Evolutionary conservation across 1,140 invertebrate genomes (phyloP), one percentile per base, ranked within the genome.

Genomic region (Rhyzopertha dominica): DNA sequence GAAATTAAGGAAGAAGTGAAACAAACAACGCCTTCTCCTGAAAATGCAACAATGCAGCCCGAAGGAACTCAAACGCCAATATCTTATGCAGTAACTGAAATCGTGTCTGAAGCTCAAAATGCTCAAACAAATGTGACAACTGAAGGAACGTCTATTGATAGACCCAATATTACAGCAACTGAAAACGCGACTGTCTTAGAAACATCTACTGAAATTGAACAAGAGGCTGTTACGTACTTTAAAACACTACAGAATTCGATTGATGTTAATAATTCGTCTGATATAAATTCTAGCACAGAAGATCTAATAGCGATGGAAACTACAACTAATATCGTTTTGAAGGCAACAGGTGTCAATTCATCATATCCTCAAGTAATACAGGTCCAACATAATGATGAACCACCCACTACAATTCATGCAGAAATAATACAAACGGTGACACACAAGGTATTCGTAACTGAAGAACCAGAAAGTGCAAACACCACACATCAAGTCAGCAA

Each of bases 231-330:
- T 31, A 12, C 5, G 13, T 35, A 34, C 13, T 10, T 24, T 5
- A 20, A 46, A 23, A 5, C 46, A 43, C 17, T 43, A 53, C 34
- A 31, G 29, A 45, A 51, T 39, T 18, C 36, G 14, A 32, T 28
- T 14, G 24, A 25, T 5, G 13, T 13, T 17, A 10, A 14, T 5
- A 53, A 53, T 26, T 28, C 41, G 14, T 49, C 53, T 31, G 56
- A 54, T 25, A 26, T 48, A 2, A 50, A 32, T 36, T 54, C 51
- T 12, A 62, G 58, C 32, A 62, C 58, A 12, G 61, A 65, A 51
- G 63, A 66, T 39, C 48, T 65, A 24, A 54, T 66, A 16, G 59
- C 63, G 2, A 46, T 63, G 47, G 63, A 64, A 53, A 59, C 62
- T 7, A 67, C 63, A 5, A 66, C 61, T 2, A 51, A 54, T 44